Percentiles rank a stretch among this genome's conserved stretches.
These are phyloP conservation scores for Gymnoscopelus braueri DNA, from an alignment of 2,797 vertebrate species.

Conservation along the genomic window DNA sequence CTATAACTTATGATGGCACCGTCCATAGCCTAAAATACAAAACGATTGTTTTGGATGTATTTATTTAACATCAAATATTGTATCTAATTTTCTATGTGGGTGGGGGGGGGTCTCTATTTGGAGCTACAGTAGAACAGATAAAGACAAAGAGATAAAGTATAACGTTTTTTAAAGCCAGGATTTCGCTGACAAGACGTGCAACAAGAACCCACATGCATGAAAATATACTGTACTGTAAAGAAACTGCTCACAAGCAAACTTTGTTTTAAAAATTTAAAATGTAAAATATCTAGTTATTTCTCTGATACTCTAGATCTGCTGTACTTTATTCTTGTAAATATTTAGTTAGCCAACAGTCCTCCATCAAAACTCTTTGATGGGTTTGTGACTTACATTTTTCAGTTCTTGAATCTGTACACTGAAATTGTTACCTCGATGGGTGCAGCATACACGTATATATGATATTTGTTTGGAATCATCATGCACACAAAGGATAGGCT, in stretches of 20 bases:
- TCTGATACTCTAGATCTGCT: background rate
- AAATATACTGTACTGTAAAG: background rate
- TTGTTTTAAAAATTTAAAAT: background rate
- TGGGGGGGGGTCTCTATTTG: too few relatives aligned
- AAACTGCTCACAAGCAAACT: background rate
- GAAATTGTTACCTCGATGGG: conserved; percentile 29
- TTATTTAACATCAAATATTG: too few relatives aligned
- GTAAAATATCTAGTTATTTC: background rate
- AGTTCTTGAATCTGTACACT: background rate
- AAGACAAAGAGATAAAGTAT: too few relatives aligned
- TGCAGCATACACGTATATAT: background rate
- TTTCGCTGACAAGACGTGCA: background rate
- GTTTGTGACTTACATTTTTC: too few relatives aligned
- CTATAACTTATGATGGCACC: too few relatives aligned
- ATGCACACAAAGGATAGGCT: conserved; percentile 23
- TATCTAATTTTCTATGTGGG: too few relatives aligned
- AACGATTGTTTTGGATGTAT: too few relatives aligned
- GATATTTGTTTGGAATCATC: background rate
- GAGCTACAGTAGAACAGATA: too few relatives aligned
- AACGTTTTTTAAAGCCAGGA: too few relatives aligned
- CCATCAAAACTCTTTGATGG: too few relatives aligned
- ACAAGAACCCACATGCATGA: too few relatives aligned
- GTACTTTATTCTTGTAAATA: background rate
- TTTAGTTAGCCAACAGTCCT: conserved; percentile 6
- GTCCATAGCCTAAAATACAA: too few relatives aligned